Conservation (phyloP, 2,888 invertebrate species). For the Invenusta paracnida region DNA sequence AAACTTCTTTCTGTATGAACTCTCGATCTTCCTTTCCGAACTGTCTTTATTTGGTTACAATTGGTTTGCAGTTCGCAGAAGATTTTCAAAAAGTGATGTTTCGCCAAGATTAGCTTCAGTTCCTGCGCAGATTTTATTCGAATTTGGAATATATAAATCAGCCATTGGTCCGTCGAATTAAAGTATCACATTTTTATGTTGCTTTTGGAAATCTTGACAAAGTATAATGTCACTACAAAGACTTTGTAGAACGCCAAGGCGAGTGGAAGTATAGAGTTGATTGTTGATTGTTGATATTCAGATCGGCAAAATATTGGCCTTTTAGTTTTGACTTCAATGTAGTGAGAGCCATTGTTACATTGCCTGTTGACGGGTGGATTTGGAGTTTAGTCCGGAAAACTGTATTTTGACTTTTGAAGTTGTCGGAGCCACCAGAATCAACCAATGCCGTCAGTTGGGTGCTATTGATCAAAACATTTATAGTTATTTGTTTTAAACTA, state of each 20-base stretch:
- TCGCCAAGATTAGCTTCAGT: background rate
- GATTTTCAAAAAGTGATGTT: background rate
- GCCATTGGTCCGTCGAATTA: background rate
- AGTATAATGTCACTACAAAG: constrained; percentile 17
- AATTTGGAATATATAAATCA: background rate
- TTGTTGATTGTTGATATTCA: background rate
- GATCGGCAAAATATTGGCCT: background rate
- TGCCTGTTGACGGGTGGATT: background rate
- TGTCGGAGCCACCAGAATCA: constrained; percentile 14
- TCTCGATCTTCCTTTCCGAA: constrained; percentile 1
- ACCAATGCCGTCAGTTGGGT: background rate
- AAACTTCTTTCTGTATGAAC: background rate
- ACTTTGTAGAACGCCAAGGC: background rate
- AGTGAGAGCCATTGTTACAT: background rate
- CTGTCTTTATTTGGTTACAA: background rate
- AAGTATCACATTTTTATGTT: background rate
- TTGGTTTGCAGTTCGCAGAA: background rate
- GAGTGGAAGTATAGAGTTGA: background rate
- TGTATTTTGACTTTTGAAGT: background rate
- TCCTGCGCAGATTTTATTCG: background rate
- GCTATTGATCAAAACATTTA: background rate
- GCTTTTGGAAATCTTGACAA: constrained; percentile 12
- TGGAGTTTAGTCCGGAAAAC: background rate
- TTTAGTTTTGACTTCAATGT: background rate
- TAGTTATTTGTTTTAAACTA: background rate